Evolutionary conservation across 2,797 vertebrate genomes (phyloP).

Genomic region (Menidia menidia): DNA sequence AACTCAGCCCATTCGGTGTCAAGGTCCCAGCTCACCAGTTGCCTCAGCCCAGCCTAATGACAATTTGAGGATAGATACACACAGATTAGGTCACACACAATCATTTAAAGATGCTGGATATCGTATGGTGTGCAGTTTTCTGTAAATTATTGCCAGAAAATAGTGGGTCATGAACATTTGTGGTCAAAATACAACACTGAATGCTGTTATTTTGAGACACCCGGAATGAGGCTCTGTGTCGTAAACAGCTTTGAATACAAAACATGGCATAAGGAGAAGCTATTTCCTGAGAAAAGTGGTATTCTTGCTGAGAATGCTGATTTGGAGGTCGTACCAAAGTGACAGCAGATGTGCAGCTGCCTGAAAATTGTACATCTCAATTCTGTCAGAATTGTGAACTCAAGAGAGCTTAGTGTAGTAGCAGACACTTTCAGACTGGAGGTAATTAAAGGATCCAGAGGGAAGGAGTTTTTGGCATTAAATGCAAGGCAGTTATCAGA

Average conservation of each 20-base stretch:
- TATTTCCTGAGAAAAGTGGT: background rate
- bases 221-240: slow-evolving; percentile 1
- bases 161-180: background rate
- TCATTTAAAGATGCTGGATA: background rate
- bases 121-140: no score
- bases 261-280: slow-evolving; percentile 1
- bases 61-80: slow-evolving; percentile 14
- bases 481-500: slow-evolving; percentile 30
- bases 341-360: slow-evolving; percentile 23
- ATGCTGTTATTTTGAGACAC: background rate
- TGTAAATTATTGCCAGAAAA: background rate
- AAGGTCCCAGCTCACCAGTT: slow-evolving; percentile 94
- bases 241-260: slow-evolving; percentile 8
- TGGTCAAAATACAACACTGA: background rate
- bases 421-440: background rate
- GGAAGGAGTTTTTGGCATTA: slow-evolving; percentile 22
- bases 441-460: slow-evolving; percentile 22
- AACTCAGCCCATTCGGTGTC: slow-evolving; percentile 99
- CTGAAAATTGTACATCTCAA: slow-evolving; percentile 11
- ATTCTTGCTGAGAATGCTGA: slow-evolving; percentile 11
- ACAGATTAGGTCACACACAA: background rate
- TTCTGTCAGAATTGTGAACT: slow-evolving; percentile 22
- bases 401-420: background rate
- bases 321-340: slow-evolving; percentile 12
- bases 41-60: slow-evolving; percentile 91